These are phyloP conservation scores for Turritopsis dohrnii DNA, from an alignment of 30 jellyfish, hydroid and myxozoan genomes.

Conservation along the genomic window DNA sequence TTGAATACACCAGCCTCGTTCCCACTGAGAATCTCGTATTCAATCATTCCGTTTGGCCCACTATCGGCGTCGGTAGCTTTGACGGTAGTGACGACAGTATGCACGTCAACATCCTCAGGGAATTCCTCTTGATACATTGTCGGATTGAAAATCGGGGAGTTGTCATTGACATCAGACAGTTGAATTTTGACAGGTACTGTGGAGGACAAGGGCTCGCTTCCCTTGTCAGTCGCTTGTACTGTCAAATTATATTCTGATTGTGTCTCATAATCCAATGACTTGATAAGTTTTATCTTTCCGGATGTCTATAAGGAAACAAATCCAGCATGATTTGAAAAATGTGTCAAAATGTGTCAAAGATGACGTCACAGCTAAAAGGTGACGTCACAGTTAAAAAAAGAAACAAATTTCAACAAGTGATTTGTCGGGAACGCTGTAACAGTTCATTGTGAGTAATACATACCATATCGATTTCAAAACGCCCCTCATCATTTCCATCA, in stretches of 20 bases:
- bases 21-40: slow-evolving; percentile 38
- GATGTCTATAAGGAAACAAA: not conserved
- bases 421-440: not conserved
- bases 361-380: too few species aligned
- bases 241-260: slow-evolving; percentile 5
- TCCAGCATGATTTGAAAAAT: too few species aligned
- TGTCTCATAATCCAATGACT: slow-evolving; percentile 50
- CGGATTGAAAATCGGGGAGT: slow-evolving; percentile 61
- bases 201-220: slow-evolving; percentile 28
- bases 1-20: slow-evolving; percentile 22
- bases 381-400: not conserved
- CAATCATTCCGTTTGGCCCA: slow-evolving; percentile 45
- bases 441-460: not conserved
- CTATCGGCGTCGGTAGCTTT: slow-evolving; percentile 72
- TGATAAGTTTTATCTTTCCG: not conserved
- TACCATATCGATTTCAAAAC: slow-evolving; percentile 36
- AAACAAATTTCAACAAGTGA: not conserved
- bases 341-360: too few species aligned
- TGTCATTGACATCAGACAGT: slow-evolving; percentile 58
- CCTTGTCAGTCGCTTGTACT: slow-evolving; percentile 46
- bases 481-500: slow-evolving; percentile 53
- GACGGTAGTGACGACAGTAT: slow-evolving; percentile 32
- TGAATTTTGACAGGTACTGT: slow-evolving; percentile 9
- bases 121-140: slow-evolving; percentile 35
- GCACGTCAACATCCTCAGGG: slow-evolving; percentile 38